Percentiles rank a stretch among this genome's conserved stretches.
These are phyloP conservation scores for Clarias fuscus DNA, from an alignment of 2,797 vertebrate genomes.

Conservation along the genomic window DNA sequence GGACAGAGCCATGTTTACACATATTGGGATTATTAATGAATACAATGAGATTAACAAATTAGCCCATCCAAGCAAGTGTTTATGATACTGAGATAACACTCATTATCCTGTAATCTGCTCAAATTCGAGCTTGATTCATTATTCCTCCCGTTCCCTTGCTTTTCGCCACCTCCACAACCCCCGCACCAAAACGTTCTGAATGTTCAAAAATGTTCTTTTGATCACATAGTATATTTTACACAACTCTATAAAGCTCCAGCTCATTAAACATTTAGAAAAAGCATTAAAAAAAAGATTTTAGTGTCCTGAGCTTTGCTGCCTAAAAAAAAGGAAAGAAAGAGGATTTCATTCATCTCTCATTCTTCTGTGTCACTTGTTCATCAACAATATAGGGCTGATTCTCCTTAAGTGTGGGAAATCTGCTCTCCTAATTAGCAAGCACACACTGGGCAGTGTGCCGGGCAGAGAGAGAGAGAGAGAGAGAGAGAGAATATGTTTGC, in stretches of 20 bases:
- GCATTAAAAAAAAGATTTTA: neutral
- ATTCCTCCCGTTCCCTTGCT: slow-evolving; percentile 29
- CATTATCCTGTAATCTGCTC: slow-evolving; percentile 65
- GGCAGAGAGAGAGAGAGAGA: slow-evolving; percentile 61
- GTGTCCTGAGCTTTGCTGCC: neutral
- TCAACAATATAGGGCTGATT: slow-evolving; percentile 67
- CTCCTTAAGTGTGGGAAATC: slow-evolving; percentile 75
- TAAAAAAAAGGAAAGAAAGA: neutral
- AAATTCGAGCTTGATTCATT: slow-evolving; percentile 37
- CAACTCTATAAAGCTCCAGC: no score
- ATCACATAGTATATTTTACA: neutral
- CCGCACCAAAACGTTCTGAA: neutral
- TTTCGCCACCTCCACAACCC: slow-evolving; percentile 6
- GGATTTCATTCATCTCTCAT: slow-evolving; percentile 19
- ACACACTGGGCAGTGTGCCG: slow-evolving; percentile 67
- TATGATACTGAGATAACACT: slow-evolving; percentile 69
- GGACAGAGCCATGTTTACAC: slow-evolving; percentile 66
- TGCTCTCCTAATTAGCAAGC: slow-evolving; percentile 70
- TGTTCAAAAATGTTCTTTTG: neutral
- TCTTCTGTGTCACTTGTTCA: slow-evolving; percentile 60
- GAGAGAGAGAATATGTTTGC: slow-evolving; percentile 60
- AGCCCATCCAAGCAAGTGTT: slow-evolving; percentile 62
- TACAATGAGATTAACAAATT: slow-evolving; percentile 71
- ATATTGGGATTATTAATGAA: slow-evolving; percentile 66
- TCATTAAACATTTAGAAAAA: neutral